Percentiles rank a stretch among this genome's conserved stretches.
These are phyloP conservation scores for Columba janthina DNA, from an alignment of 2,113 vertebrate species.

Conservation along the genomic window DNA sequence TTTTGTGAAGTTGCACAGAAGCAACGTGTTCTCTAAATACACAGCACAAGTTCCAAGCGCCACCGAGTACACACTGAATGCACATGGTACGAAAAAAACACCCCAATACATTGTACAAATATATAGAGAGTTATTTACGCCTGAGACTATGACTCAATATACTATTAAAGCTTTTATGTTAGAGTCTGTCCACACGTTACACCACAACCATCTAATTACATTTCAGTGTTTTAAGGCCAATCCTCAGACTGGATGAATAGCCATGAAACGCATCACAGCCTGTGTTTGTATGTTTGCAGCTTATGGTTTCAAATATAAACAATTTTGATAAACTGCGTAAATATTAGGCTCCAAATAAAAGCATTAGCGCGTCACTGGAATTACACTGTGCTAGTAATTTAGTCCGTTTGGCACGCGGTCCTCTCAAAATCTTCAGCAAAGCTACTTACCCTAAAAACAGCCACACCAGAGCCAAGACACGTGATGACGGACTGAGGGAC, in stretches of 20 bases:
- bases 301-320: background rate
- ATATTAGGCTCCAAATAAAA: background rate
- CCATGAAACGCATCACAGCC: background rate
- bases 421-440: conserved; percentile 26
- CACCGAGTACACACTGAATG: rapidly evolving
- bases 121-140: background rate
- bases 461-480: background rate
- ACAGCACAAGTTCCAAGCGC: background rate
- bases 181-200: background rate
- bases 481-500: background rate
- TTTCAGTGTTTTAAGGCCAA: background rate
- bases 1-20: conserved; percentile 14
- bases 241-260: background rate
- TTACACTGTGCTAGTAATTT: background rate
- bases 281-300: background rate
- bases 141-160: background rate
- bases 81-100: background rate
- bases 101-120: background rate
- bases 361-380: background rate
- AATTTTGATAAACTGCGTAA: background rate
- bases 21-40: conserved; percentile 8
- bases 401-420: background rate
- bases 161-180: background rate
- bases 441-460: conserved; percentile 16
- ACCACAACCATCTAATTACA: background rate